A percentile compares a stretch with the other conserved stretches of the same genome.
These are phyloP conservation scores for Actias luna DNA, from an alignment of 2,888 invertebrate species.

Conservation along the genomic window DNA sequence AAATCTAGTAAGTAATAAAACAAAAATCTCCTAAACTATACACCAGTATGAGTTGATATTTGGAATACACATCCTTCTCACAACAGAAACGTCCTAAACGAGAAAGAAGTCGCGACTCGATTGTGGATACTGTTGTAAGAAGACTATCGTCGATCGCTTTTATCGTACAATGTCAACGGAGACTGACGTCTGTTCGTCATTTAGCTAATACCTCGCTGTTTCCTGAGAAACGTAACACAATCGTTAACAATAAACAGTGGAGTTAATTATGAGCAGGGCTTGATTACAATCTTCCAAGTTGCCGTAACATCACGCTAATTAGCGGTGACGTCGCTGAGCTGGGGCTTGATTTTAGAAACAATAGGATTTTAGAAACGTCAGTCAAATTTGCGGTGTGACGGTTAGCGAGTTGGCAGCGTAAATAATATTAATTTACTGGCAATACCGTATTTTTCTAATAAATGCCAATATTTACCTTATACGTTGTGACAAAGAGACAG, in stretches of 20 bases:
- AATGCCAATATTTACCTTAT: too few relatives aligned
- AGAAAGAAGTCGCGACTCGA: too few relatives aligned
- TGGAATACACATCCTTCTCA: too few relatives aligned
- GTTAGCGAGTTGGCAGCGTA: too few relatives aligned
- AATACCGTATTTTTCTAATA: too few relatives aligned
- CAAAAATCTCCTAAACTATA: too few relatives aligned
- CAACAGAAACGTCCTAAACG: too few relatives aligned
- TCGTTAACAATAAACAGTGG: neutral
- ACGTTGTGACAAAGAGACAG: too few relatives aligned
- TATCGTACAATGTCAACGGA: neutral
- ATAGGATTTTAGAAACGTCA: neutral
- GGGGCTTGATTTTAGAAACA: slow-evolving; percentile 15
- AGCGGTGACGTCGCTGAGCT: slow-evolving; percentile 6
- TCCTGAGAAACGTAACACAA: neutral
- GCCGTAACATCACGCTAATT: slow-evolving; percentile 1
- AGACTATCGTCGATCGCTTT: neutral
- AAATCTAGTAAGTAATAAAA: too few relatives aligned
- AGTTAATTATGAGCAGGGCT: slow-evolving; percentile 6
- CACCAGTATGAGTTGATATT: too few relatives aligned
- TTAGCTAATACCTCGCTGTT: neutral
- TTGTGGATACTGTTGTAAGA: too few relatives aligned
- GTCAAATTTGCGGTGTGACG: neutral
- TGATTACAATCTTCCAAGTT: slow-evolving; percentile 5
- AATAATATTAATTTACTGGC: too few relatives aligned
- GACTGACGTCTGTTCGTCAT: neutral